Evolutionary conservation across 2,888 invertebrate genomes (phyloP).

Genomic region (Gordius sp.): DNA sequence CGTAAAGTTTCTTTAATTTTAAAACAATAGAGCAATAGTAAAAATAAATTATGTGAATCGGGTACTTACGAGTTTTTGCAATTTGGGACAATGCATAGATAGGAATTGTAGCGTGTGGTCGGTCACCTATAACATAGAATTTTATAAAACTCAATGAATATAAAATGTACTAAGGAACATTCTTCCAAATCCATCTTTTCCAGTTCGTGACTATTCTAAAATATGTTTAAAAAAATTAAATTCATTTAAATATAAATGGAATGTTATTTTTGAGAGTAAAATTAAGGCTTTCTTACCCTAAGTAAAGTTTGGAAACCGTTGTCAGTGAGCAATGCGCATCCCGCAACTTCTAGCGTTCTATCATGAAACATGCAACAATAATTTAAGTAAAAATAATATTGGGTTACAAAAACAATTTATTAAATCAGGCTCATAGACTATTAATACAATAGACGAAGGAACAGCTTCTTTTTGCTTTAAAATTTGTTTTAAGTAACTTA

Average conservation of each 20-base stretch:
- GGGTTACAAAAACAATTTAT: too few species aligned
- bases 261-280: not conserved
- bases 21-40: too few species aligned
- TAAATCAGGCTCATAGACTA: too few species aligned
- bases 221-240: constrained; percentile 21
- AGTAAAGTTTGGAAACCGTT: constrained; percentile 79
- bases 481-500: too few species aligned
- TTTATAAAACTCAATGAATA: not conserved
- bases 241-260: not conserved
- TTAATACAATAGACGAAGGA: too few species aligned
- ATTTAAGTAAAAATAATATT: too few species aligned
- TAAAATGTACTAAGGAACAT: constrained; percentile 42
- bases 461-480: too few species aligned
- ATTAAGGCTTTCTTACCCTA: constrained; percentile 36
- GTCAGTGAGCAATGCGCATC: constrained; percentile 78
- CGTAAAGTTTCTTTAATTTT: too few species aligned
- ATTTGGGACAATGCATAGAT: constrained; percentile 70
- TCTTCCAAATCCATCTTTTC: constrained; percentile 95
- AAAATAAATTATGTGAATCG: not conserved
- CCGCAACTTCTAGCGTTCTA: constrained; percentile 61
- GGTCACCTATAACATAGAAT: constrained; percentile 39
- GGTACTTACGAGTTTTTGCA: constrained; percentile 61
- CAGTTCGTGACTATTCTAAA: constrained; percentile 61
- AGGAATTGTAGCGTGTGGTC: constrained; percentile 72
- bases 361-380: too few species aligned